phyloP scores from a whole-genome alignment of 2,797 vertebrate species.

The Agapornis canus region DNA sequence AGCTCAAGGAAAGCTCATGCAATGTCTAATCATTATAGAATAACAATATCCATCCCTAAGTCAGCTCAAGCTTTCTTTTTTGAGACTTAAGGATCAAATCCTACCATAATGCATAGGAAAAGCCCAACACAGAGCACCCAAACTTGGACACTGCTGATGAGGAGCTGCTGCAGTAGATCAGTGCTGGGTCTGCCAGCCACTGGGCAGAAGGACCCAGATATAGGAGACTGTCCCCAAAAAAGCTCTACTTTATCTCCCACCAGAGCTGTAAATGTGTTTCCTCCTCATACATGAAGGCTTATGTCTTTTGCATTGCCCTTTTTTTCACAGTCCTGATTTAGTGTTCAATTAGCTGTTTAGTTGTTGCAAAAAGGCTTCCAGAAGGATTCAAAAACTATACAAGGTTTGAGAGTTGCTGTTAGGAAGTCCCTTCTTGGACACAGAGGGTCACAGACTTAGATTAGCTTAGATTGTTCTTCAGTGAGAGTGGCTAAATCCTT shows the following conservation, averaged over 20 bases:
- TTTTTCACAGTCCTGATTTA: neutral
- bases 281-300: neutral
- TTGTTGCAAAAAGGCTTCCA: neutral
- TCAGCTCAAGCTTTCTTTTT: neutral
- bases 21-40: neutral
- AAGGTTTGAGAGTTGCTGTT: neutral
- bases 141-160: neutral
- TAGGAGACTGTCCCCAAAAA: rapidly evolving
- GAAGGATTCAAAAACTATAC: neutral
- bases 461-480: neutral
- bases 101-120: neutral
- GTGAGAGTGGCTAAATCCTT: neutral
- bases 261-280: neutral
- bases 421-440: neutral
- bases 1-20: neutral
- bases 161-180: neutral
- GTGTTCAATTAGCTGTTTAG: neutral
- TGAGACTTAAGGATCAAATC: neutral
- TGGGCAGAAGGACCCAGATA: neutral
- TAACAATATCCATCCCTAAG: neutral
- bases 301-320: neutral
- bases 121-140: neutral
- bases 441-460: neutral
- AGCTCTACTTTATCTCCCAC: neutral
- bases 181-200: neutral